Percentiles rank a stretch among this genome's conserved stretches.
Evolutionary conservation across 2,113 vertebrate species (phyloP).

Genomic region (Panthera uncia): DNA sequence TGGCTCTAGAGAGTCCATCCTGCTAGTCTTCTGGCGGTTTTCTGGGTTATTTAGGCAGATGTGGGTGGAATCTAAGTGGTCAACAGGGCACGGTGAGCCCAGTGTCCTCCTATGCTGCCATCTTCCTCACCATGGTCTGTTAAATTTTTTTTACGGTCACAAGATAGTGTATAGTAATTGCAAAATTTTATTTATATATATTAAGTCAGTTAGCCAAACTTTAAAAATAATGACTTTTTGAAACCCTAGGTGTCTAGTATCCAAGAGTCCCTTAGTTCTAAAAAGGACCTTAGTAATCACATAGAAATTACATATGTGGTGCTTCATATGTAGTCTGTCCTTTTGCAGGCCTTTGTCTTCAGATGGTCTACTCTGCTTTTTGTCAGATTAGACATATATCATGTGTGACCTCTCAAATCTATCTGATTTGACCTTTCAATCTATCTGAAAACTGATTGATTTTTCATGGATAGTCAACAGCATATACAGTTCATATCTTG

Average conservation of each 20-base stretch:
- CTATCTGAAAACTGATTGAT: neutral
- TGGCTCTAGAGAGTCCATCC: too few relatives aligned
- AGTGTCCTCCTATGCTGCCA: too few relatives aligned
- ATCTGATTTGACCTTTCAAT: too few relatives aligned
- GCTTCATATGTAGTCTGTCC: neutral
- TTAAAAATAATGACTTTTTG: slow-evolving; percentile 20
- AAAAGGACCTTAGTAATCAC: neutral
- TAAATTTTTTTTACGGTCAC: neutral
- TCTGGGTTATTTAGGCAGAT: too few relatives aligned
- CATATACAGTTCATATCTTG: neutral
- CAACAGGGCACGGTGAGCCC: too few relatives aligned
- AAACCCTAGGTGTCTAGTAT: neutral
- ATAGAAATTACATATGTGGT: neutral
- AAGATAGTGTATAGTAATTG: neutral
- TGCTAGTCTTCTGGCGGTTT: too few relatives aligned
- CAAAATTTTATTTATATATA: neutral
- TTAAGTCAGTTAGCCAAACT: neutral
- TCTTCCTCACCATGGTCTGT: too few relatives aligned
- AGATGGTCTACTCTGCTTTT: neutral
- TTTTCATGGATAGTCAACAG: neutral
- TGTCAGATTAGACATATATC: neutral
- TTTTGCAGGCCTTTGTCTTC: neutral
- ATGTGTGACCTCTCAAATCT: neutral
- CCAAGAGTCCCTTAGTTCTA: neutral
- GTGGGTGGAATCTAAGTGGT: too few relatives aligned